Percentiles rank a stretch among this genome's conserved stretches.
Evolutionary conservation across 2,113 vertebrate species (phyloP).

Genomic region (Myiozetetes cayanensis): DNA sequence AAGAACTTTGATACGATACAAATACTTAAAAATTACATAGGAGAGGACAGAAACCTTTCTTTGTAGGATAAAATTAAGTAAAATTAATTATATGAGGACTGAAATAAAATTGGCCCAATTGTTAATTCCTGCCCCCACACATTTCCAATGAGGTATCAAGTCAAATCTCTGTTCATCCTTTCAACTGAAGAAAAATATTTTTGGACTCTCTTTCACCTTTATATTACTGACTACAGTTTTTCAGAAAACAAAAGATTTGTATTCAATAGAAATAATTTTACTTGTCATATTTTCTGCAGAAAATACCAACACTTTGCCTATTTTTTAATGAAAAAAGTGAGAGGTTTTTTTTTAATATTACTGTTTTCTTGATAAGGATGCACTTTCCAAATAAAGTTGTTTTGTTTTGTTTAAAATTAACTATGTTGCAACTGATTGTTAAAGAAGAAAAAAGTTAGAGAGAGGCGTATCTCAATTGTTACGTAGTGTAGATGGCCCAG

Average conservation of each 20-base stretch:
- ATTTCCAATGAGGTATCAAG: background rate
- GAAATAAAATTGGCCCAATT: background rate
- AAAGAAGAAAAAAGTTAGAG: background rate
- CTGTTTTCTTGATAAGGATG: background rate
- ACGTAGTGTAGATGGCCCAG: background rate
- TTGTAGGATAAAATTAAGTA: background rate
- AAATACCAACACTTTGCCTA: background rate
- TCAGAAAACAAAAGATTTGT: background rate
- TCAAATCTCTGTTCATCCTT: background rate
- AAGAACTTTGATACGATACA: background rate
- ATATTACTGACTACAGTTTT: background rate
- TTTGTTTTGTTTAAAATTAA: background rate
- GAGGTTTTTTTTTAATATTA: background rate
- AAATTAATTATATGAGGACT: background rate
- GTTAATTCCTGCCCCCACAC: background rate
- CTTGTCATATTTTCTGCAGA: background rate
- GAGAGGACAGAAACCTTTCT: background rate
- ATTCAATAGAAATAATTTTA: background rate
- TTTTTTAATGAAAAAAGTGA: background rate
- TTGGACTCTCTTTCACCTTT: background rate
- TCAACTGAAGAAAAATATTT: background rate
- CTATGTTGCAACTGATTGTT: background rate
- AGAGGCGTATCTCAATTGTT: background rate
- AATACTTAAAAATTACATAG: background rate
- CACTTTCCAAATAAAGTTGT: background rate